These are phyloP conservation scores for Orthonyx spaldingii DNA, from an alignment of 2,113 vertebrate species.

Conservation along the genomic window DNA sequence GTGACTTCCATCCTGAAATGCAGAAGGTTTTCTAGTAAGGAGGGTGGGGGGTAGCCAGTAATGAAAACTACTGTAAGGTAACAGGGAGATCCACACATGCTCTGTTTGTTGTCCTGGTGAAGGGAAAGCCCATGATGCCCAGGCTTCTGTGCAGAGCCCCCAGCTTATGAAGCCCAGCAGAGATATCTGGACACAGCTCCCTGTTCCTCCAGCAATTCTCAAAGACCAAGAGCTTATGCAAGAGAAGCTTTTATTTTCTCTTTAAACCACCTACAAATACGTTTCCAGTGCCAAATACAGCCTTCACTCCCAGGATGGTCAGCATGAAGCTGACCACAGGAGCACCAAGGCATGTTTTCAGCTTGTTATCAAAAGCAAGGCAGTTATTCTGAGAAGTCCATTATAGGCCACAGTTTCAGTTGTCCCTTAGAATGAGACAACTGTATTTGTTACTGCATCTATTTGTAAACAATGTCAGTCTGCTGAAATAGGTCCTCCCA, in stretches of 20 bases:
- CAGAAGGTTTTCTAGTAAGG: background rate
- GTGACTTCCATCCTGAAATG: background rate
- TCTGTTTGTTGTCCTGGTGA: rapidly evolving
- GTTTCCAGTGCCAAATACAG: background rate
- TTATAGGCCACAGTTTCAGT: background rate
- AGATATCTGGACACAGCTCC: background rate
- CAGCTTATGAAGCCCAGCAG: background rate
- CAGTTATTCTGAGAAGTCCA: background rate
- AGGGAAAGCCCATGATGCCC: rapidly evolving
- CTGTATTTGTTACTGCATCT: background rate
- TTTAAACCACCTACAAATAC: background rate
- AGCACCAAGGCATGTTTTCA: background rate
- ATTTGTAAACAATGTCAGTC: slow-evolving; percentile 70
- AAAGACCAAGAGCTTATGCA: background rate
- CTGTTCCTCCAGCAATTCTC: background rate
- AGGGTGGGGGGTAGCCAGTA: background rate
- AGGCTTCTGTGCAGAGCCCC: background rate
- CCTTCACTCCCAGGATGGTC: background rate
- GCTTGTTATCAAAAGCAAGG: background rate
- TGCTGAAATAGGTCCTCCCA: slow-evolving; percentile 41
- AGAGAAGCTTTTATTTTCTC: background rate
- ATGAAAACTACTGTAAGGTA: background rate
- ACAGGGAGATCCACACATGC: rapidly evolving
- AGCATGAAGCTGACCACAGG: background rate
- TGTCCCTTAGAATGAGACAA: background rate